These are phyloP conservation scores for Macrophya alboannulata DNA, from an alignment of 2,888 invertebrate genomes.

Conservation along the genomic window DNA sequence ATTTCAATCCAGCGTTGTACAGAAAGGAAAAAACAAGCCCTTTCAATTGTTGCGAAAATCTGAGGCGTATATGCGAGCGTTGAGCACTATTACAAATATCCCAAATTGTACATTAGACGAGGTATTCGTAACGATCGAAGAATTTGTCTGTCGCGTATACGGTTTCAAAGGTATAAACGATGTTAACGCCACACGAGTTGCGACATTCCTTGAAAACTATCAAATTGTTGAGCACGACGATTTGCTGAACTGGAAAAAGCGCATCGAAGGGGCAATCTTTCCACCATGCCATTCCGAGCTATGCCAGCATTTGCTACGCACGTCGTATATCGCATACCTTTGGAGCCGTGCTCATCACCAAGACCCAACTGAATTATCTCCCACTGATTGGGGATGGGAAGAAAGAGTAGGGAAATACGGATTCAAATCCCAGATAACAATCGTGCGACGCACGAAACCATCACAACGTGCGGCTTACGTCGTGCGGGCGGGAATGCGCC, in stretches of 20 bases:
- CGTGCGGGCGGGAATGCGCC: no score
- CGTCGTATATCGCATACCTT: slow-evolving; percentile 57
- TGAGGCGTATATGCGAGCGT: slow-evolving; percentile 51
- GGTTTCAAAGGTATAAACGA: slow-evolving; percentile 55
- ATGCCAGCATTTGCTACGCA: slow-evolving; percentile 57
- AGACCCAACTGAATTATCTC: slow-evolving; percentile 49
- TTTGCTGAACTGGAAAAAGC: slow-evolving; percentile 33
- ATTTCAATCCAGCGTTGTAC: slow-evolving; percentile 59
- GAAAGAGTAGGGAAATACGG: slow-evolving; percentile 53
- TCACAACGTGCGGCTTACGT: no score
- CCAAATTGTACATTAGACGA: slow-evolving; percentile 40
- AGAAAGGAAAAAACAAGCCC: slow-evolving; percentile 59
- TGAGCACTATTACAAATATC: slow-evolving; percentile 52
- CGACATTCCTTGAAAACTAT: slow-evolving; percentile 55
- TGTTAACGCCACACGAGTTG: slow-evolving; percentile 55
- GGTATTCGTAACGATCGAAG: slow-evolving; percentile 49
- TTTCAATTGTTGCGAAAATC: slow-evolving; percentile 55
- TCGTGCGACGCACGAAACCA: no score
- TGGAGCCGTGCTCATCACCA: slow-evolving; percentile 56
- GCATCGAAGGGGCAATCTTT: slow-evolving; percentile 54
- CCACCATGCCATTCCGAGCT: slow-evolving; percentile 59
- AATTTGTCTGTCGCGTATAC: slow-evolving; percentile 57
- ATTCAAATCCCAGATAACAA: no score
- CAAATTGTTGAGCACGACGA: slow-evolving; percentile 16
- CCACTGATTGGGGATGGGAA: slow-evolving; percentile 58